Evolutionary conservation across 2,113 vertebrate genomes (phyloP).

Genomic region (Atlantisia rogersi): DNA sequence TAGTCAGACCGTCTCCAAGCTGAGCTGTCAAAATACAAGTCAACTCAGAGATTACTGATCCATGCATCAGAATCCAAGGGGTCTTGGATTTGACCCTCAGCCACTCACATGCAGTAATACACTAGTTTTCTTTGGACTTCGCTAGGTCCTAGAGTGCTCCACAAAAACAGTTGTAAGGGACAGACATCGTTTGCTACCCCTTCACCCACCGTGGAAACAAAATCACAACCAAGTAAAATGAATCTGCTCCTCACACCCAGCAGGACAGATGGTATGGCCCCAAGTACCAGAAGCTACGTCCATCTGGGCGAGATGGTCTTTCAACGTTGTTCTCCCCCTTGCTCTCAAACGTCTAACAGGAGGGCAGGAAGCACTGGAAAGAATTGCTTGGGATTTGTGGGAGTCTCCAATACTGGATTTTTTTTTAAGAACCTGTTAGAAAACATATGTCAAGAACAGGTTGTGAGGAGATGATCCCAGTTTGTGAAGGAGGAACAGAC

Average conservation of each 20-base stretch:
- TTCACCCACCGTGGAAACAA: neutral
- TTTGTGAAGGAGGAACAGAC: slow-evolving; percentile 15
- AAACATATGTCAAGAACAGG: slow-evolving; percentile 29
- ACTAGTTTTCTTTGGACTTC: neutral
- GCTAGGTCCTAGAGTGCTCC: neutral
- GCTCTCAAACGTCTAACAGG: neutral
- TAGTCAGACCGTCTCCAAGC: neutral
- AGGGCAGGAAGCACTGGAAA: neutral
- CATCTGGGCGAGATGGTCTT: neutral
- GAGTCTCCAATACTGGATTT: neutral
- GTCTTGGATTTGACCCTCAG: neutral
- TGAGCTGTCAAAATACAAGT: neutral
- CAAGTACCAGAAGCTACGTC: neutral
- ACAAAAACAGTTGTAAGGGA: neutral
- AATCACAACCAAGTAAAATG: neutral
- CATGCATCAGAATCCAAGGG: neutral
- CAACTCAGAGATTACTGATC: neutral
- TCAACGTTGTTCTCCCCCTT: neutral
- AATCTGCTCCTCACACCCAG: neutral
- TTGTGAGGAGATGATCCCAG: neutral
- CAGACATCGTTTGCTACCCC: neutral
- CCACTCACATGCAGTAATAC: neutral
- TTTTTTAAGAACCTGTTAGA: neutral
- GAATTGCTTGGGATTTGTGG: neutral
- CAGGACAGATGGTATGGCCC: neutral